Evolutionary conservation across 2,797 vertebrate genomes (phyloP).

Genomic region (Acipenser oxyrinchus): DNA sequence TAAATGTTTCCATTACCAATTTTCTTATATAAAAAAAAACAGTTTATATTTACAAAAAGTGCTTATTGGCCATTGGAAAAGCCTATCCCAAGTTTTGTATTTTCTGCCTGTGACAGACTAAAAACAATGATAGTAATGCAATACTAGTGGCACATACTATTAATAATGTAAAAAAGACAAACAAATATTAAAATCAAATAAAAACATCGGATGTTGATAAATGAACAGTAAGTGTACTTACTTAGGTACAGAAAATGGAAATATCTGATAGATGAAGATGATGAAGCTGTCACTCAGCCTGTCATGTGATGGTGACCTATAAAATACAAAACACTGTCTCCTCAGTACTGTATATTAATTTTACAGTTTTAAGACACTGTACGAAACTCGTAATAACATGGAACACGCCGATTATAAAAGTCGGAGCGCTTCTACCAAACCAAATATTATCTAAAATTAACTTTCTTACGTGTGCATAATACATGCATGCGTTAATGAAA

Average conservation of each 20-base stretch:
- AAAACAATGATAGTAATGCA: not conserved
- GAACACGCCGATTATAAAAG: constrained; percentile 10
- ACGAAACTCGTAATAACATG: constrained; percentile 18
- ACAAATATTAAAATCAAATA: not conserved
- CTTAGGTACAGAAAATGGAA: constrained; percentile 80
- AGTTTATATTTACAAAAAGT: not conserved
- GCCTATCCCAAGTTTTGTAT: too few species aligned
- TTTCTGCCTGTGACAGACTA: not conserved
- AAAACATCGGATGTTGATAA: constrained; percentile 15
- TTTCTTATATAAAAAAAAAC: not conserved
- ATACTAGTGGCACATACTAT: not conserved
- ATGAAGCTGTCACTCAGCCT: constrained; percentile 79
- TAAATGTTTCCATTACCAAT: not conserved
- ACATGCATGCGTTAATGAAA: constrained; percentile 15
- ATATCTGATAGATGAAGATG: constrained; percentile 73
- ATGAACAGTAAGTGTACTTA: constrained; percentile 77
- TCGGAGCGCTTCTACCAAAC: constrained; percentile 18
- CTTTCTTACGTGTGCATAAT: constrained; percentile 19
- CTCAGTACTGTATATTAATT: constrained; percentile 60
- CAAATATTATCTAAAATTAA: constrained; percentile 18
- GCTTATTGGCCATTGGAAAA: too few species aligned
- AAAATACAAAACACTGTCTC: constrained; percentile 82
- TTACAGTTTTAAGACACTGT: constrained; percentile 24
- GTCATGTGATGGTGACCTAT: constrained; percentile 94
- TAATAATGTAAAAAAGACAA: not conserved